Percentiles rank a stretch among this genome's conserved stretches.
Evolutionary conservation across 2,113 vertebrate genomes (phyloP).

Genomic region (Rhombomys opimus): DNA sequence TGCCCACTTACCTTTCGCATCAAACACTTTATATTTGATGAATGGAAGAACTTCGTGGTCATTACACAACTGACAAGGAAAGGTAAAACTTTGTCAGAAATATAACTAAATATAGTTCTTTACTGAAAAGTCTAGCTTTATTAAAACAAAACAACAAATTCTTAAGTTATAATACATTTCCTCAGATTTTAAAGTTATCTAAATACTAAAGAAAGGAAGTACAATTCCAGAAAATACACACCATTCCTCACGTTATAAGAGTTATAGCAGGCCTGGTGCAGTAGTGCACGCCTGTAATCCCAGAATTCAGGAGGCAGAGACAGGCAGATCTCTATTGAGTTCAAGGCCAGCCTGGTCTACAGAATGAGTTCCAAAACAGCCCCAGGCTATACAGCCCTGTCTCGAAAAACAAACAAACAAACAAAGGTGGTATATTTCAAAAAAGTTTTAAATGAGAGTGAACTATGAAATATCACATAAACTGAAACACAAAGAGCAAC

Average conservation of each 20-base stretch:
- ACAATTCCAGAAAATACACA: not conserved
- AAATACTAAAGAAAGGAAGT: not conserved
- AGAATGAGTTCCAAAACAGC: too few relatives aligned
- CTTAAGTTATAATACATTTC: constrained; percentile 6
- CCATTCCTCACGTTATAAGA: constrained; percentile 15
- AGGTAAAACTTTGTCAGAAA: constrained; percentile 74
- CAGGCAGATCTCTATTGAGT: too few relatives aligned
- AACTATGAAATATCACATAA: not conserved
- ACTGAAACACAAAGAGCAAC: not conserved
- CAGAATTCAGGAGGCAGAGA: too few relatives aligned
- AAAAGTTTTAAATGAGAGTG: not conserved
- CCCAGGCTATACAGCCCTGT: too few relatives aligned
- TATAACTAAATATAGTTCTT: constrained; percentile 9
- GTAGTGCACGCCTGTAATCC: too few relatives aligned
- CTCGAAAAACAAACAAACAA: too few relatives aligned
- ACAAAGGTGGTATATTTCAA: not conserved
- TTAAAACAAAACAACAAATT: constrained; percentile 47
- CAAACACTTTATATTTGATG: constrained; percentile 98
- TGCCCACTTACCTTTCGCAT: constrained; percentile 95
- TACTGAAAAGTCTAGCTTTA: not conserved
- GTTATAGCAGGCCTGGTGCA: not conserved
- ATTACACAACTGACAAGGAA: constrained; percentile 92
- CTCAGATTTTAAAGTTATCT: constrained; percentile 33
- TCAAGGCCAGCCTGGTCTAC: too few relatives aligned
- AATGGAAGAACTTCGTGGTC: constrained; percentile 96